Base-by-base conservation (phyloP, 2,113 vertebrate species). In the Oophaga pumilio region DNA sequence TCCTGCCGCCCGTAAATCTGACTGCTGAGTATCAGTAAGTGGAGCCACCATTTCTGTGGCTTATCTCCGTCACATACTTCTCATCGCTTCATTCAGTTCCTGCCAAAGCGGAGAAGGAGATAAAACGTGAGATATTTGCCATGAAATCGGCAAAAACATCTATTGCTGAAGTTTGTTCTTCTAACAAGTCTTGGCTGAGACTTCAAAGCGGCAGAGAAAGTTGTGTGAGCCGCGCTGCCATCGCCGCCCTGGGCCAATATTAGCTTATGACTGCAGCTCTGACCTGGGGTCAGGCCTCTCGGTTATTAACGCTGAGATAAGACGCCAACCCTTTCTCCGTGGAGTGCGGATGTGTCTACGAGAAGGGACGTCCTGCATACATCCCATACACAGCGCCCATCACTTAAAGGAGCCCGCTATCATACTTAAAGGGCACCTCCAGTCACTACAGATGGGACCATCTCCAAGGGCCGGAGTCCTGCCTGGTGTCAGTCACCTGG, bases 71-170 rank as follows among this genome's bases (percentile, higher is more conserved):
- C 59, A 12, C 62, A 80, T 69, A 71, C 52, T 33, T 86, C 76
- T 79, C 77, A 68, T 78, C 78, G 62, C 60, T 56, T 17, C 85
- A 57, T 87, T 69, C 17, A 20, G 15, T 28, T 43, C 24, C 66
- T 71, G 85, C 85, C 85, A 87, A 87, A 64, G 56, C 50, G 18
- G 15, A 79, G 59, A 85, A 22, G 13, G 28, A 85, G 85, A 80
- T 87, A 87, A 87, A 87, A 87, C 79, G 59, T 59, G 33, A 71
- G 62, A 87, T n/a, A 87, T 87, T 87, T 87, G 22, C 76, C 59
- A 80, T 80, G 76, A 87, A 87, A 79, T 33, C 76, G 43, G 62
- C 62, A 80, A 78, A 86, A 69, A 22, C 62, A 57, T 80, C 22
- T 86, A 60, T 68, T 79, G 76, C 76, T 68, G 24, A 43, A 68